Percentiles rank a stretch among this genome's conserved stretches.
Evolutionary conservation across 2,797 vertebrate genomes (phyloP).

Genomic region (Sebastes taczanowskii): DNA sequence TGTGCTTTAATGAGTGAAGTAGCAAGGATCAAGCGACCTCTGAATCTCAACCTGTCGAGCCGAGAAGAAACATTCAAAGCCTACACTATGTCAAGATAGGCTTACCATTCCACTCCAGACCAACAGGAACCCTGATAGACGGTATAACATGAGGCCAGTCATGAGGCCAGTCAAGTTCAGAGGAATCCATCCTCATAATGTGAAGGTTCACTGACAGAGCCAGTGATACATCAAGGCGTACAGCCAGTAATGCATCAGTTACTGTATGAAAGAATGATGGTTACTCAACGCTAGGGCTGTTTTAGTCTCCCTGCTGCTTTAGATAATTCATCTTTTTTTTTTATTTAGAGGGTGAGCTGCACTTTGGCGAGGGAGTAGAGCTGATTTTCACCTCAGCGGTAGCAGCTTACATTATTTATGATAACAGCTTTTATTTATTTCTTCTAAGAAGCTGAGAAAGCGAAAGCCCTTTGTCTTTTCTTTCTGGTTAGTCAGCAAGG

Average conservation of each 20-base stretch:
- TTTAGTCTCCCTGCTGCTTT: not conserved
- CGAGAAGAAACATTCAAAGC: not conserved
- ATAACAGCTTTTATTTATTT: conserved; percentile 37
- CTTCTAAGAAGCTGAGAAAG: conserved; percentile 26
- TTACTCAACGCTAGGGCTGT: conserved; percentile 17
- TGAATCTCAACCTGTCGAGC: not conserved
- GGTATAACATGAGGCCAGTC: not conserved
- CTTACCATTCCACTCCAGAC: not conserved
- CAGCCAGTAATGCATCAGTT: conserved; percentile 16
- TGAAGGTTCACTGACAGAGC: not conserved
- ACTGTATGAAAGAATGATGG: conserved; percentile 24
- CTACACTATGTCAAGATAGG: not conserved
- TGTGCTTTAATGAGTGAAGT: not conserved
- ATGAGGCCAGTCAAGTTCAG: not conserved
- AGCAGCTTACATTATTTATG: conserved; percentile 45
- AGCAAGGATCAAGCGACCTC: not conserved
- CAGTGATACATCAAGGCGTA: not conserved
- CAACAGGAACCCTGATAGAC: not conserved
- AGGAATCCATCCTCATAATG: conserved; percentile 14
- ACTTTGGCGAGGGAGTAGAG: conserved; percentile 3
- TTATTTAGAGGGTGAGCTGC: conserved; percentile 16
- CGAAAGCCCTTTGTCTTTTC: conserved; percentile 32
- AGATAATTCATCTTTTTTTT: conserved; percentile 15
- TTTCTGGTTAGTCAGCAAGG: conserved; percentile 63
- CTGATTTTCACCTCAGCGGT: conserved; percentile 2